These are phyloP conservation scores for Odiellus spinosus DNA, from an alignment of 2,888 invertebrate species.

Conservation along the genomic window DNA sequence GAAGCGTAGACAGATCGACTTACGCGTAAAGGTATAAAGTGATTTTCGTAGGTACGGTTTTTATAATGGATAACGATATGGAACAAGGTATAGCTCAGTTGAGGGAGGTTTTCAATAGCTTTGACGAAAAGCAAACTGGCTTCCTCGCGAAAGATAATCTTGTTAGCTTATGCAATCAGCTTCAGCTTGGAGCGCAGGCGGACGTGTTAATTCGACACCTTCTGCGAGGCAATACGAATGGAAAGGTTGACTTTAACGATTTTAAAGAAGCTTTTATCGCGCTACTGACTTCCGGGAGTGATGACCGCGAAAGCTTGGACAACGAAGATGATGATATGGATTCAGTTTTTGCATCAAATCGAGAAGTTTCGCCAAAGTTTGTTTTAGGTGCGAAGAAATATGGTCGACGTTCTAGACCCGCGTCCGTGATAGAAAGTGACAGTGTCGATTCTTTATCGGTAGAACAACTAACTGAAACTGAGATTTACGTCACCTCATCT, in stretches of 20 bases:
- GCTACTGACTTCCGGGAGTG: slow-evolving; percentile 13
- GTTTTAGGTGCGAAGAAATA: slow-evolving; percentile 20
- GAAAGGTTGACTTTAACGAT: slow-evolving; percentile 18
- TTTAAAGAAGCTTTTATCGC: slow-evolving; percentile 22
- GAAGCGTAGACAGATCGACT: too few relatives aligned
- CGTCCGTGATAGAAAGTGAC: slow-evolving; percentile 11
- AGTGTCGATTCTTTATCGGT: slow-evolving; percentile 3
- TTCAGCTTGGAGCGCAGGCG: too few relatives aligned
- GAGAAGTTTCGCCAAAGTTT: slow-evolving; percentile 20
- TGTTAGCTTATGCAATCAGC: too few relatives aligned
- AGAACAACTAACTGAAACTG: background rate
- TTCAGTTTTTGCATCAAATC: slow-evolving; percentile 7
- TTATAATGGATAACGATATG: too few relatives aligned
- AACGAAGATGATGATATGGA: background rate
- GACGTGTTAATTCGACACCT: too few relatives aligned
- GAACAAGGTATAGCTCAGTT: too few relatives aligned
- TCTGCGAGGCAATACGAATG: too few relatives aligned
- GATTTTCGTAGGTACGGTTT: too few relatives aligned
- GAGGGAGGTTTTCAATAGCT: too few relatives aligned
- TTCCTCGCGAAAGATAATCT: too few relatives aligned
- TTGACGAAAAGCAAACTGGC: too few relatives aligned
- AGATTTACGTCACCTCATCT: background rate
- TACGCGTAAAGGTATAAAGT: too few relatives aligned
- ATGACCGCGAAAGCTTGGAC: background rate
- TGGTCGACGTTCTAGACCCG: slow-evolving; percentile 19